These are phyloP conservation scores for Trichomalopsis sarcophagae DNA, from an alignment of 1,140 invertebrate species.

Conservation along the genomic window DNA sequence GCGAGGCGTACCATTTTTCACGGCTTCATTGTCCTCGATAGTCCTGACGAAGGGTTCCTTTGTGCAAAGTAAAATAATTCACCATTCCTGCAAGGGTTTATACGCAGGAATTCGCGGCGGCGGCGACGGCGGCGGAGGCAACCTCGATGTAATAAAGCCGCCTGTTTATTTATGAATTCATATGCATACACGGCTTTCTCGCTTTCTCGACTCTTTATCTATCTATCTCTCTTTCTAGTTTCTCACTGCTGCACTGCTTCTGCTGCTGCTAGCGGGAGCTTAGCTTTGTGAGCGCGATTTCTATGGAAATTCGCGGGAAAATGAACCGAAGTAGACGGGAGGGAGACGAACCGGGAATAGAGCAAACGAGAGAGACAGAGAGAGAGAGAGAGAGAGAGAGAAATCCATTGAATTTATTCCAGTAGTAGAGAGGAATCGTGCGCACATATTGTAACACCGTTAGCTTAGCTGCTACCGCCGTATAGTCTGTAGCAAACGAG, in stretches of 20 bases:
- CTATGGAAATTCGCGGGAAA: constrained; percentile 40
- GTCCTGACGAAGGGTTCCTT: constrained; percentile 60
- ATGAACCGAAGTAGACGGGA: constrained; percentile 29
- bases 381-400: background rate
- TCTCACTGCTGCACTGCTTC: background rate
- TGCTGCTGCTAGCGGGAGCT: background rate
- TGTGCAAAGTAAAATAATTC: constrained; percentile 60
- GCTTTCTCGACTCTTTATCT: background rate
- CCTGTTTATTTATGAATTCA: constrained; percentile 53
- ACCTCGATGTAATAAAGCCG: constrained; percentile 42
- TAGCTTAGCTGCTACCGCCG: background rate
- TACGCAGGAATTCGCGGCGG: constrained; percentile 24
- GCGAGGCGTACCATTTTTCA: constrained; percentile 64
- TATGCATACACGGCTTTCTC: constrained; percentile 29
- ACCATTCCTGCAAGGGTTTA: constrained; percentile 42
- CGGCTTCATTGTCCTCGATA: constrained; percentile 63
- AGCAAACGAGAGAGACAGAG: background rate
- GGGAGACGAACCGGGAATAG: background rate
- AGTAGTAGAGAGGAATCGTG: background rate
- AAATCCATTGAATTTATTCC: constrained; percentile 45
- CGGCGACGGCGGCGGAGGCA: background rate
- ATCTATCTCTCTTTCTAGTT: background rate
- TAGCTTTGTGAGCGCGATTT: constrained; percentile 36
- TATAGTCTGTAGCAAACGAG: constrained; percentile 20
- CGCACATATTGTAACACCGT: constrained; percentile 25